phyloP scores from a whole-genome alignment of 2,888 invertebrate species.

The Enchytraeus crypticus region DNA sequence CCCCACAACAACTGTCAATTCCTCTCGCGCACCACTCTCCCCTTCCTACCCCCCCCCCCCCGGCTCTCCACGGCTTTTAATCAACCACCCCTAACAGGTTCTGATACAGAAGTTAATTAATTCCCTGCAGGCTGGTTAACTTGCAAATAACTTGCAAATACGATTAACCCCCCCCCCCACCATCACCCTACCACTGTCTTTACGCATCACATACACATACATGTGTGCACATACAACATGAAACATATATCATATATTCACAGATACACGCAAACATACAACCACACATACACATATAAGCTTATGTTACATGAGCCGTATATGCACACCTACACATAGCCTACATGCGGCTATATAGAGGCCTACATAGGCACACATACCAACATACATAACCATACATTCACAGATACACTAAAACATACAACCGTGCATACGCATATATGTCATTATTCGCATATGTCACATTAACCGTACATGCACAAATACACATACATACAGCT shows the following conservation, averaged over 20 bases:
- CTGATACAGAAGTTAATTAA: too few relatives aligned
- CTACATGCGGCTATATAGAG: not conserved
- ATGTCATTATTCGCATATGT: too few relatives aligned
- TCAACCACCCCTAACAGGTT: not conserved
- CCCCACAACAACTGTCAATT: not conserved
- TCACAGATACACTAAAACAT: too few relatives aligned
- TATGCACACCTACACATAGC: not conserved
- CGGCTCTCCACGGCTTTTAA: not conserved
- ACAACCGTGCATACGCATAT: too few relatives aligned
- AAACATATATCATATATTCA: not conserved
- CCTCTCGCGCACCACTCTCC: not conserved
- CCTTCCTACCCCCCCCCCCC: not conserved
- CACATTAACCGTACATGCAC: too few relatives aligned
- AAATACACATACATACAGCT: not conserved
- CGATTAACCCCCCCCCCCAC: too few relatives aligned
- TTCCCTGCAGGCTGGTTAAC: too few relatives aligned
- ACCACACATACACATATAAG: not conserved
- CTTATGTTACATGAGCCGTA: too few relatives aligned
- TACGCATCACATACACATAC: not conserved
- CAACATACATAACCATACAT: not conserved
- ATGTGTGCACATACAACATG: not conserved
- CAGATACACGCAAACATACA: not conserved
- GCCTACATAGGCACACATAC: not conserved
- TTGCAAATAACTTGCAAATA: too few relatives aligned
- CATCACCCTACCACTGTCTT: too few relatives aligned